A percentile compares a stretch with the other conserved stretches of the same genome.
These are phyloP conservation scores for Drosophila subobscura DNA, from an alignment of 1,140 invertebrate genomes.

Conservation along the genomic window DNA sequence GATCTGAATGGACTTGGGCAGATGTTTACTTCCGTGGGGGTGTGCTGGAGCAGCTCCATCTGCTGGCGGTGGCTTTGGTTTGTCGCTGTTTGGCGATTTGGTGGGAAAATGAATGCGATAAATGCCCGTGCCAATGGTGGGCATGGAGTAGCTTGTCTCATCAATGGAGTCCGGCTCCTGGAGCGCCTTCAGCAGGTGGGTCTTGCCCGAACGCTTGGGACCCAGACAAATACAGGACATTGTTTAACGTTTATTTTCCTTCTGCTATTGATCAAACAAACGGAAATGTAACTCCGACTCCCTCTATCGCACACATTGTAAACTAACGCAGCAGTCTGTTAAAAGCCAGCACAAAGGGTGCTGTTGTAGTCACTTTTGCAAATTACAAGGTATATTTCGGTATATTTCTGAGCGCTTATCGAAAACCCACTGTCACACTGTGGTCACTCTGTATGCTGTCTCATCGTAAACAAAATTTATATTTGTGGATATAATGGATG, in stretches of 20 bases:
- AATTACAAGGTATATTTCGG: no score
- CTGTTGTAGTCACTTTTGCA: no score
- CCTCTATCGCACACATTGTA: not conserved
- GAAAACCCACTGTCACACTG: no score
- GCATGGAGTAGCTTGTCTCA: constrained; percentile 89
- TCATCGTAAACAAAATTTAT: constrained; percentile 36
- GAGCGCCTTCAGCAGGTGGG: constrained; percentile 89
- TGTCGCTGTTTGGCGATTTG: constrained; percentile 77
- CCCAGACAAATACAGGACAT: constrained; percentile 88
- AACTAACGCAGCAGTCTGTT: no score
- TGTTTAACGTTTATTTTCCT: not conserved
- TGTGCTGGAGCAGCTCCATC: constrained; percentile 18
- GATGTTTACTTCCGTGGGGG: constrained; percentile 38
- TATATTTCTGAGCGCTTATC: no score
- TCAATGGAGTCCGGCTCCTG: constrained; percentile 88
- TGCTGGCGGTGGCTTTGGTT: constrained; percentile 63
- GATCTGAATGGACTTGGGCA: constrained; percentile 83
- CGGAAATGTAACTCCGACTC: not conserved
- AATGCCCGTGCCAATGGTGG: constrained; percentile 91
- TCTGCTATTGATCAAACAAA: constrained; percentile 59
- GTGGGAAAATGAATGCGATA: constrained; percentile 86
- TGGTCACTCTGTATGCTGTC: constrained; percentile 24
- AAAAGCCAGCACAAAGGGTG: no score
- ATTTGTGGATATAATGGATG: constrained; percentile 3
- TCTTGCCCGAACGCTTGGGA: constrained; percentile 91